Evolutionary conservation across 2,113 vertebrate genomes (phyloP).

Genomic region (Osmerus mordax): DNA sequence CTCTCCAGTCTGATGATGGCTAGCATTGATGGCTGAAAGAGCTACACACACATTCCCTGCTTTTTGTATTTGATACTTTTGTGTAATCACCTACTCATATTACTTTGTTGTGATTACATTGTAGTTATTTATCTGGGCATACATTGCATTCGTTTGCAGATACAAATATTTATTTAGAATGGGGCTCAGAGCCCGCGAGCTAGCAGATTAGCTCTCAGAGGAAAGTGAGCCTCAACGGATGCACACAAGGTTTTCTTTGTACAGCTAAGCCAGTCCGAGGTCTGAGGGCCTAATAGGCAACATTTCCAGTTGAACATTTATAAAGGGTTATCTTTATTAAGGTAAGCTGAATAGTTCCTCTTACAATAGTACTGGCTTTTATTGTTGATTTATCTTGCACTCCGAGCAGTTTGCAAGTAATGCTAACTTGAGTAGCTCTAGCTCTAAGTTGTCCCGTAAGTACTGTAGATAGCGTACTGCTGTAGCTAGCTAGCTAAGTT

Average conservation of each 20-base stretch:
- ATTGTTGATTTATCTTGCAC: background rate
- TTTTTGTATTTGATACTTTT: background rate
- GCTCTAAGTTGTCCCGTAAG: no score
- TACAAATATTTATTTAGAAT: background rate
- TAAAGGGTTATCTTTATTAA: constrained; percentile 8
- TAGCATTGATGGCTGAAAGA: background rate
- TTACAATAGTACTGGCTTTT: background rate
- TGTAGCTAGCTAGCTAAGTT: background rate
- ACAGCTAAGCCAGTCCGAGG: constrained; percentile 35
- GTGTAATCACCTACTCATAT: background rate
- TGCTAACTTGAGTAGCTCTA: no score
- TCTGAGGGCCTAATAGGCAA: constrained; percentile 42
- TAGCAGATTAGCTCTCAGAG: constrained; percentile 2
- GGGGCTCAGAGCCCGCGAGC: constrained; percentile 3
- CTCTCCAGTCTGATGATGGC: background rate
- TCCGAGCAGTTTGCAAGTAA: no score
- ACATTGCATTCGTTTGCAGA: background rate
- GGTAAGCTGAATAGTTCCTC: constrained; percentile 41
- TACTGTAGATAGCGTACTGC: no score
- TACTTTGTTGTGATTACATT: background rate
- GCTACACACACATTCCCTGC: background rate
- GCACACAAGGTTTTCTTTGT: background rate
- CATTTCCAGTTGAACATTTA: background rate
- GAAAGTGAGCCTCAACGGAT: background rate
- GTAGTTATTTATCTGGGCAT: background rate